Conservation (phyloP, 2,113 vertebrate genomes). For the Acinonyx jubatus region DNA sequence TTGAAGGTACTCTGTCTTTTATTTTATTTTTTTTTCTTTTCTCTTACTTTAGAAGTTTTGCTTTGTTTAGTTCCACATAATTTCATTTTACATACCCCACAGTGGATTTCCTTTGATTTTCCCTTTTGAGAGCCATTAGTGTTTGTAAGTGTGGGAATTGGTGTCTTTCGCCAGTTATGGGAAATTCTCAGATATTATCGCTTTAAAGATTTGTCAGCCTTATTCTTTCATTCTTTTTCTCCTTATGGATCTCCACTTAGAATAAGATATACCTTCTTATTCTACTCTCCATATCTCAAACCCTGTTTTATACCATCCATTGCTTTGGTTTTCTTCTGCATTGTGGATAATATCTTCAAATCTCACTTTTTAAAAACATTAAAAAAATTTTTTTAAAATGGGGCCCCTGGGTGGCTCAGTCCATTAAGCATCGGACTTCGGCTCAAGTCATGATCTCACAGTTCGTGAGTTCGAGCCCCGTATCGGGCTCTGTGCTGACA, state of each 20-base stretch:
- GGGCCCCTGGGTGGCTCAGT: too few species aligned
- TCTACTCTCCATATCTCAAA: neutral
- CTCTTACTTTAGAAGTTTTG: neutral
- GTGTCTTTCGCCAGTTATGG: neutral
- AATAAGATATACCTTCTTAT: neutral
- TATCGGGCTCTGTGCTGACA: too few species aligned
- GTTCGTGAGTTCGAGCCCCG: too few species aligned
- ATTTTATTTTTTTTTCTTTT: too few species aligned
- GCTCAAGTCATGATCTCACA: too few species aligned
- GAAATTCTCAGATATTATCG: neutral
- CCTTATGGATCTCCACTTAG: neutral
- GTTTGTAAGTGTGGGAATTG: neutral
- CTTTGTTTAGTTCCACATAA: neutral
- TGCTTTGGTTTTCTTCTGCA: neutral
- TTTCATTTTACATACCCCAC: neutral
- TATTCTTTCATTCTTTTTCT: conserved; percentile 3
- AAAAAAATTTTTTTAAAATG: too few species aligned
- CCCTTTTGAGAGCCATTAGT: neutral
- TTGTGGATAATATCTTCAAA: neutral
- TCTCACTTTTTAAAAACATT: neutral
- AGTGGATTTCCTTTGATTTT: neutral
- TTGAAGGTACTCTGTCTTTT: neutral
- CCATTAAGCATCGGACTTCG: too few species aligned
- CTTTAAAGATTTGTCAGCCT: neutral
- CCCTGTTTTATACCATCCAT: conserved; percentile 2